Conservation (phyloP, 2,113 vertebrate species). For the Chloebia gouldiae region DNA sequence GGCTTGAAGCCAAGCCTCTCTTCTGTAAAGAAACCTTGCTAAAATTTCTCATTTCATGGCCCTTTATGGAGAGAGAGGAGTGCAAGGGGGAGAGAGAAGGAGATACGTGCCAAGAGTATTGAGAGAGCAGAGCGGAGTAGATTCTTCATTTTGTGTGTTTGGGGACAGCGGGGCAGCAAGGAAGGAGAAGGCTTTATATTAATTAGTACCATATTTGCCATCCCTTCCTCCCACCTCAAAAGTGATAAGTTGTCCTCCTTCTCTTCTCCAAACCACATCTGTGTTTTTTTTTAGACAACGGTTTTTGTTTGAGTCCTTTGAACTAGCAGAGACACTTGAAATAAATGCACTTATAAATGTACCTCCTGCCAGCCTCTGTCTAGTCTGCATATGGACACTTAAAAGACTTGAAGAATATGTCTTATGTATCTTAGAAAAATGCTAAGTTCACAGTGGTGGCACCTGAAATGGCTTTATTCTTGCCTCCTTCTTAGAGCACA, state of each 20-base stretch:
- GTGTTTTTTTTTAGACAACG: background rate
- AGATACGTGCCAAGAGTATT: background rate
- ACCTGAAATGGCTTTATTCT: constrained; percentile 34
- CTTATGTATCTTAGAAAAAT: constrained; percentile 10
- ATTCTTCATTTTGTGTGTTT: background rate
- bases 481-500: background rate
- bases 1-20: constrained; percentile 20
- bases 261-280: background rate
- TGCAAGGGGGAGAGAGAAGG: background rate
- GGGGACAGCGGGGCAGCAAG: background rate
- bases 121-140: background rate
- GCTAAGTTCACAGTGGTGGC: constrained; percentile 30
- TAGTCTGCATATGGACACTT: constrained; percentile 34
- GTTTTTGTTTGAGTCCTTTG: constrained; percentile 32
- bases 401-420: background rate
- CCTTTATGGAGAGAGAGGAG: background rate
- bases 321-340: constrained; percentile 42
- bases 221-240: constrained; percentile 7
- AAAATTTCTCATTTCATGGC: constrained; percentile 37
- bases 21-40: constrained; percentile 14
- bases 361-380: constrained; percentile 33
- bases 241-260: background rate
- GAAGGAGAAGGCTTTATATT: background rate
- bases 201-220: constrained; percentile 4
- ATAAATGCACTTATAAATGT: constrained; percentile 24